These are phyloP conservation scores for Axea sp. DNA, from an alignment of 2,888 invertebrate species.

Conservation along the genomic window DNA sequence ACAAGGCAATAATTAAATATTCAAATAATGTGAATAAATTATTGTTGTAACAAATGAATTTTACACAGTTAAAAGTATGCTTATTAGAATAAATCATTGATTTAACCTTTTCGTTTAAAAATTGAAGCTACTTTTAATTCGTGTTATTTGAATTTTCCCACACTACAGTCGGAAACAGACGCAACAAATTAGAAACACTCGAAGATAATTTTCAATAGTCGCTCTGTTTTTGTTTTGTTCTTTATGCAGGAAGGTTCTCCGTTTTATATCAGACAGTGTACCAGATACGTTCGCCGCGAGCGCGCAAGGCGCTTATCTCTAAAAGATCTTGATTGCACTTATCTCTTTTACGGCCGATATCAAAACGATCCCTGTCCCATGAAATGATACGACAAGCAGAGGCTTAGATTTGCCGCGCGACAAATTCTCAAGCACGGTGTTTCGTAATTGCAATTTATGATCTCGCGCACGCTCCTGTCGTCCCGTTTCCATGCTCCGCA, in stretches of 20 bases:
- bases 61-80: conserved; percentile 18
- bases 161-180: not conserved
- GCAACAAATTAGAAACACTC: conserved; percentile 8
- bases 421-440: conserved; percentile 77
- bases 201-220: conserved; percentile 11
- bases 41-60: conserved; percentile 35
- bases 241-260: too few relatives aligned
- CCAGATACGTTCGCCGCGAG: conserved; percentile 23
- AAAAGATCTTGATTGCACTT: conserved; percentile 56
- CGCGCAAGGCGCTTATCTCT: conserved; percentile 55
- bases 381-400: conserved; percentile 58
- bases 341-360: conserved; percentile 56
- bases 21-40: conserved; percentile 51
- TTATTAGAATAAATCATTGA: conserved; percentile 24
- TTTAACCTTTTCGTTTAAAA: conserved; percentile 11
- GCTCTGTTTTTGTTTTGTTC: too few relatives aligned
- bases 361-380: conserved; percentile 49
- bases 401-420: conserved; percentile 76
- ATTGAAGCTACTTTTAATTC: not conserved
- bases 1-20: conserved; percentile 54
- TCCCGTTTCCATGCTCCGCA: conserved; percentile 69
- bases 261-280: conserved; percentile 22
- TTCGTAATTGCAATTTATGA: conserved; percentile 79
- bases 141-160: conserved; percentile 7
- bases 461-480: conserved; percentile 60